These are phyloP conservation scores for Sylvietta virens DNA, from an alignment of 2,113 vertebrate genomes.

Conservation along the genomic window DNA sequence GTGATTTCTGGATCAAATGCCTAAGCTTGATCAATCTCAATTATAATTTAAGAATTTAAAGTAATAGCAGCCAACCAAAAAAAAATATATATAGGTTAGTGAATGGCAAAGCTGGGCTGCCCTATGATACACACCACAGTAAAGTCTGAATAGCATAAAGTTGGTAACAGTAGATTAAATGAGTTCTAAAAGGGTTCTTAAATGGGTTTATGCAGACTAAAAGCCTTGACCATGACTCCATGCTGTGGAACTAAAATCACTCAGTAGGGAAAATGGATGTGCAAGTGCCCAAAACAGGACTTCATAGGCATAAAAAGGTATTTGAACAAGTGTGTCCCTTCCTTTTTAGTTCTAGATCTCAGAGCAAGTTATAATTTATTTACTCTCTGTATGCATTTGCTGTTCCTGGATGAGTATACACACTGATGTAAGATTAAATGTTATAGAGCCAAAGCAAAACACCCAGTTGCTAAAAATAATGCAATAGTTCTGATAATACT, in stretches of 20 bases:
- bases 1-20: background rate
- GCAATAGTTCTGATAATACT: background rate
- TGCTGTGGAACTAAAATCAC: background rate
- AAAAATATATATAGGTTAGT: background rate
- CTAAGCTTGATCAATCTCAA: background rate
- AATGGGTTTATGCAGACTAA: too few species aligned
- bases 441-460: background rate
- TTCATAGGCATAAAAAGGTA: background rate
- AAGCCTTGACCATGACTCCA: background rate
- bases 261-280: background rate
- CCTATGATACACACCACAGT: background rate
- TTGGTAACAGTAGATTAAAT: background rate
- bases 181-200: too few species aligned
- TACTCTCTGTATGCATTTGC: background rate
- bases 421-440: background rate
- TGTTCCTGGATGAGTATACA: background rate
- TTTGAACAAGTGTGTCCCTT: background rate
- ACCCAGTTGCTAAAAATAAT: background rate
- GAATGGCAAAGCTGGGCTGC: background rate
- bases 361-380: background rate
- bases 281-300: background rate
- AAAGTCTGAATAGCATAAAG: background rate
- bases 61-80: background rate
- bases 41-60: background rate
- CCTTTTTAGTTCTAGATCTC: background rate